Percentiles rank a stretch among this genome's conserved stretches.
These are phyloP conservation scores for Rhagoletis pomonella DNA, from an alignment of 1,140 invertebrate genomes.

Conservation along the genomic window DNA sequence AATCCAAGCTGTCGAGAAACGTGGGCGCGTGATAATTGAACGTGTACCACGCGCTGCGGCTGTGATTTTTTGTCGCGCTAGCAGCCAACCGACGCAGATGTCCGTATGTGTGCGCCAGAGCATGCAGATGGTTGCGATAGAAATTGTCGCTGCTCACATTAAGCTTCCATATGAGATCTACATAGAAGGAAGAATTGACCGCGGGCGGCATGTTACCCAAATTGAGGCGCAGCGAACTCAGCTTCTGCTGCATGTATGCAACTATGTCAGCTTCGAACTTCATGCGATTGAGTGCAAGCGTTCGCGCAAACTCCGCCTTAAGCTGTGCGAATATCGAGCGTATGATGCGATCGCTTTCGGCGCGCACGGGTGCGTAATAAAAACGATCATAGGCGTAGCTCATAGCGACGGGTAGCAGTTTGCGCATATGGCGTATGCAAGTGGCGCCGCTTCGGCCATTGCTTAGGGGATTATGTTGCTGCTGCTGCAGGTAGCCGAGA, in stretches of 20 bases:
- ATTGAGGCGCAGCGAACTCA: conserved; percentile 1
- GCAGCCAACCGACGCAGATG: background rate
- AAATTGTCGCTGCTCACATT: conserved; percentile 29
- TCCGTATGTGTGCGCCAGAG: background rate
- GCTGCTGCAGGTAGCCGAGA: conserved; percentile 12
- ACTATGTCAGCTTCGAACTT: conserved; percentile 3
- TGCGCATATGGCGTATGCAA: conserved; percentile 30
- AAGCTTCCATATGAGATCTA: conserved; percentile 14
- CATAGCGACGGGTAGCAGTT: background rate
- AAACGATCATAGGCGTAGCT: conserved; percentile 3
- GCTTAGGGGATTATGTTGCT: background rate
- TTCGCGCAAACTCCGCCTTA: conserved; percentile 4
- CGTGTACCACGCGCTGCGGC: conserved; percentile 59
- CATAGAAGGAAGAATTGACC: background rate
- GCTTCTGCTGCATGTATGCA: conserved; percentile 7
- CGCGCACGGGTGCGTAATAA: background rate
- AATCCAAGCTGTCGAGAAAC: conserved; percentile 65
- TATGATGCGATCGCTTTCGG: background rate
- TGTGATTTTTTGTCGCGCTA: background rate
- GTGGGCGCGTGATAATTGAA: conserved; percentile 67
- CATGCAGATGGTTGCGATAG: conserved; percentile 46
- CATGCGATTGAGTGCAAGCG: conserved; percentile 3
- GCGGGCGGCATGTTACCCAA: conserved; percentile 38
- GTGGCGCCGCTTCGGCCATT: background rate
- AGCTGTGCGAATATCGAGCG: background rate